Percentiles rank a stretch among this genome's conserved stretches.
Conservation (phyloP, 1,140 invertebrate genomes). For the Saccostrea glomerata region DNA sequence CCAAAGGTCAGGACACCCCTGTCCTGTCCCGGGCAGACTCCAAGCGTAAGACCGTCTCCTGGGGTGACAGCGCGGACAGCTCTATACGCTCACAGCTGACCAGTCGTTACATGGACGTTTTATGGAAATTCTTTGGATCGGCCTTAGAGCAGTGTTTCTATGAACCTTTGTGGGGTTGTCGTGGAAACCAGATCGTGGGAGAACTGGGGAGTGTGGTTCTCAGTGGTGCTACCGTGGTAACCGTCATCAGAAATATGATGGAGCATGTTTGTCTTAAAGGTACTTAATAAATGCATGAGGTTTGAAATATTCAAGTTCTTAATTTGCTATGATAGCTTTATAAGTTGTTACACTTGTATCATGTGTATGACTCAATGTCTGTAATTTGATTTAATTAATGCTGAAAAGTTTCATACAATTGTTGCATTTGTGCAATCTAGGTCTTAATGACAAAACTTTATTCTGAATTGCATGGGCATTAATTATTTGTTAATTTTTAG, state of each 20-base stretch:
- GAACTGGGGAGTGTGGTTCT: slow-evolving; percentile 70
- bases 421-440: too few relatives aligned
- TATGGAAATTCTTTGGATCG: slow-evolving; percentile 75
- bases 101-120: slow-evolving; percentile 72
- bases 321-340: too few relatives aligned
- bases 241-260: slow-evolving; percentile 74
- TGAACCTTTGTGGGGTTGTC: slow-evolving; percentile 71
- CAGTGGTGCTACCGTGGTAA: slow-evolving; percentile 69
- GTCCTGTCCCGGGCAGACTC: slow-evolving; percentile 72
- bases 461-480: too few relatives aligned
- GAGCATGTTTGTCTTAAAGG: slow-evolving; percentile 76
- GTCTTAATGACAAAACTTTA: too few relatives aligned
- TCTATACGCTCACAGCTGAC: slow-evolving; percentile 72
- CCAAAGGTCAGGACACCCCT: slow-evolving; percentile 67
- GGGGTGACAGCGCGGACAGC: slow-evolving; percentile 76
- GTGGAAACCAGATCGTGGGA: slow-evolving; percentile 60
- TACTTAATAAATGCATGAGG: slow-evolving; percentile 47
- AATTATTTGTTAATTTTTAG: too few relatives aligned
- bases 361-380: too few relatives aligned
- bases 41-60: slow-evolving; percentile 75
- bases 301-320: too few relatives aligned
- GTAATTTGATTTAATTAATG: too few relatives aligned
- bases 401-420: too few relatives aligned
- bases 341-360: too few relatives aligned
- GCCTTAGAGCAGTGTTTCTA: slow-evolving; percentile 73